These are phyloP conservation scores for Saturnia japonica DNA, from an alignment of 2,888 invertebrate species.

Conservation along the genomic window DNA sequence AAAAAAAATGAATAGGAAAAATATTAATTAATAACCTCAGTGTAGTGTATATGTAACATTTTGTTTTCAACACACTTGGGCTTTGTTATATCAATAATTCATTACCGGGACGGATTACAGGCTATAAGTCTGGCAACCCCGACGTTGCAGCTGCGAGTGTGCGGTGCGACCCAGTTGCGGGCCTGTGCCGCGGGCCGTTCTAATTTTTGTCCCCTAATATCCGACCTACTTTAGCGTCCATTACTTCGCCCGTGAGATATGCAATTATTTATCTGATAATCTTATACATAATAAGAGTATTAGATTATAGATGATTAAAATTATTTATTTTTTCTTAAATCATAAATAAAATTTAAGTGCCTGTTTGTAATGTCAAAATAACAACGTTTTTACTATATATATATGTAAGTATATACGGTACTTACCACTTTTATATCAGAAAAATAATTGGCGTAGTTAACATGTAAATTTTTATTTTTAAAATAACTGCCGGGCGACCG, in stretches of 20 bases:
- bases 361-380: no score
- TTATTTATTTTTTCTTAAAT: neutral
- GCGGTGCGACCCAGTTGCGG: slow-evolving; percentile 65
- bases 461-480: no score
- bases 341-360: no score
- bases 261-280: slow-evolving; percentile 40
- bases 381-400: no score
- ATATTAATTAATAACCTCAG: neutral
- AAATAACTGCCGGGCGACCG: no score
- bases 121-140: slow-evolving; percentile 43
- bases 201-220: slow-evolving; percentile 73
- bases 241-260: slow-evolving; percentile 48
- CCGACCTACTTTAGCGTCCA: slow-evolving; percentile 66
- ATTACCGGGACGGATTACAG: slow-evolving; percentile 49
- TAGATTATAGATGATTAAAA: slow-evolving; percentile 8
- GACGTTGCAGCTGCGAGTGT: slow-evolving; percentile 41
- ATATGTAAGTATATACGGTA: no score
- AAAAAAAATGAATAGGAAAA: neutral
- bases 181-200: slow-evolving; percentile 49
- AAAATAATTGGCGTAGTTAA: no score
- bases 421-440: no score
- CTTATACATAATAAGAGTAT: slow-evolving; percentile 9
- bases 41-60: neutral
- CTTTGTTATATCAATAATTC: slow-evolving; percentile 56
- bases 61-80: slow-evolving; percentile 6